phyloP scores from a whole-genome alignment of 2,797 vertebrate genomes.

The Columba guinea region DNA sequence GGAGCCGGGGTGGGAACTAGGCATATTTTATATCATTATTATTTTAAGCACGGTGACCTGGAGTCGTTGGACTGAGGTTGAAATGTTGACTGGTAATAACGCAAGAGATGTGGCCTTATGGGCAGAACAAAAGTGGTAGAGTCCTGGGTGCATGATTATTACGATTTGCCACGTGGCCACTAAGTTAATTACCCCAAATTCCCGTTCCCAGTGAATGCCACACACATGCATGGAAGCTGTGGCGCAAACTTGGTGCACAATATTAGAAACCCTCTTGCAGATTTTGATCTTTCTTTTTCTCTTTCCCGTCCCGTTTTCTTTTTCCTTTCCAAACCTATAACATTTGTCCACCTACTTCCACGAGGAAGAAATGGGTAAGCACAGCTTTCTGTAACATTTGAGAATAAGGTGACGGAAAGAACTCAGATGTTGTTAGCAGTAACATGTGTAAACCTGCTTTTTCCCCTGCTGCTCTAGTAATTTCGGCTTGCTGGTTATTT shows the following conservation, averaged over 20 bases:
- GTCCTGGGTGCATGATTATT: background rate
- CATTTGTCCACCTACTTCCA: constrained; percentile 35
- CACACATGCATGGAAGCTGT: background rate
- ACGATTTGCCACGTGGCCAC: background rate
- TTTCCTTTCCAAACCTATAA: constrained; percentile 22
- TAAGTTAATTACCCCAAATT: background rate
- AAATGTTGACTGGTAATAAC: background rate
- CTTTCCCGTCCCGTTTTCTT: background rate
- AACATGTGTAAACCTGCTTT: background rate
- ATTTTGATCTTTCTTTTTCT: constrained; percentile 33
- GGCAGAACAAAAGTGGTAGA: background rate
- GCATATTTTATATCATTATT: background rate
- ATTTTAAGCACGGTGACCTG: background rate
- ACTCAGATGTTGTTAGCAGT: background rate
- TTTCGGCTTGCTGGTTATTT: background rate
- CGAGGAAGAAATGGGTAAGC: constrained; percentile 52
- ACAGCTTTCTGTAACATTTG: background rate
- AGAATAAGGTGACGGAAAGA: background rate
- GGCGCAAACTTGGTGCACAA: background rate
- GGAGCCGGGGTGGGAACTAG: background rate
- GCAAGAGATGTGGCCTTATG: background rate
- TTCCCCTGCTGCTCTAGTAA: background rate
- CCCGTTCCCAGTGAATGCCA: background rate
- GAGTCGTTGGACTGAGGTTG: background rate
- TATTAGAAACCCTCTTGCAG: background rate